These are phyloP conservation scores for Lepidonotus clava DNA, from an alignment of 2,888 invertebrate species.

Conservation along the genomic window DNA sequence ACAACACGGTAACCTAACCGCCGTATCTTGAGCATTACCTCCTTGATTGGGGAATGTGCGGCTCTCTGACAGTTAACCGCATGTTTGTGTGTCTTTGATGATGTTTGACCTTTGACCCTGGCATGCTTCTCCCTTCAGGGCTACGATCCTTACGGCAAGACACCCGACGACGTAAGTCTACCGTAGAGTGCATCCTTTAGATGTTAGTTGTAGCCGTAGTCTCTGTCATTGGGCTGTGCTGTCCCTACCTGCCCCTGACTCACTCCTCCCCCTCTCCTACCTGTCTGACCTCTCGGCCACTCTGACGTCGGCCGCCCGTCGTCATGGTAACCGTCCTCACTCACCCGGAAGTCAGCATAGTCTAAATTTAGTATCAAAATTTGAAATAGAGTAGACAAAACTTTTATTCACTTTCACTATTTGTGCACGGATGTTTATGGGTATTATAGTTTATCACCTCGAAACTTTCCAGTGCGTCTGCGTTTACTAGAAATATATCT, in stretches of 20 bases:
- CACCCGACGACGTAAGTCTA: conserved; percentile 41
- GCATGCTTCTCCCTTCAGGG: conserved; percentile 30
- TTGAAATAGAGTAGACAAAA: too few relatives aligned
- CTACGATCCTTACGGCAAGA: conserved; percentile 47
- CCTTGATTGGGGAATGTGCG: background rate
- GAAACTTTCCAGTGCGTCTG: too few relatives aligned
- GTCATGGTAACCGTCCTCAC: background rate
- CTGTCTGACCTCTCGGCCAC: background rate
- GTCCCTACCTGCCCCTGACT: background rate
- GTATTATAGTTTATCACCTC: too few relatives aligned
- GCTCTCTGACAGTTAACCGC: background rate
- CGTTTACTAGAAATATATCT: too few relatives aligned
- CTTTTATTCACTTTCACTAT: too few relatives aligned
- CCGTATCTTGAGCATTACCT: too few relatives aligned
- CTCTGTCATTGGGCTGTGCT: background rate
- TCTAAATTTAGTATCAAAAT: too few relatives aligned
- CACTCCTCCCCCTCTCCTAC: background rate
- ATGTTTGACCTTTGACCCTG: conserved; percentile 3
- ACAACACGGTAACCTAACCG: too few relatives aligned
- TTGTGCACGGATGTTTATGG: too few relatives aligned
- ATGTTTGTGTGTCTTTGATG: background rate
- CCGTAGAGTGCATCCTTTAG: background rate
- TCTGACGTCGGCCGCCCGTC: background rate
- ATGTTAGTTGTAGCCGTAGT: background rate
- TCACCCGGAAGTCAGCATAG: background rate